Conservation (phyloP, 2,888 invertebrate species). For the Baccha elongata region DNA sequence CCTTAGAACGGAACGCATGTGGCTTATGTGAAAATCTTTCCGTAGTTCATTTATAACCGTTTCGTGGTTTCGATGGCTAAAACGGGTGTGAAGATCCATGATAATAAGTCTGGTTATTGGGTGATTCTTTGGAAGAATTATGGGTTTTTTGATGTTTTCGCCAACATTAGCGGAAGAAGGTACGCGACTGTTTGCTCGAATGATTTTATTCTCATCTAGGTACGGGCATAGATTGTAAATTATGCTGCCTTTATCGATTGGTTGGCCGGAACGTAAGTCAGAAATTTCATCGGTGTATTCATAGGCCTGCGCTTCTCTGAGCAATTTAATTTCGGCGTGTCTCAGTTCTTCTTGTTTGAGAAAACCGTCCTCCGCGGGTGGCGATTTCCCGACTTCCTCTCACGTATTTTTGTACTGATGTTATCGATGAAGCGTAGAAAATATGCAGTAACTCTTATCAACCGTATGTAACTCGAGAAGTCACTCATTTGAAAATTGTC, state of each 20-base stretch:
- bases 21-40: constrained; percentile 7
- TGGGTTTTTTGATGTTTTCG: background rate
- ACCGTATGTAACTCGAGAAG: background rate
- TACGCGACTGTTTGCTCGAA: constrained; percentile 13
- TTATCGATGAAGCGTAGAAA: too few relatives aligned
- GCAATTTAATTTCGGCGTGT: too few relatives aligned
- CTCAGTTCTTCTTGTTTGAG: too few relatives aligned
- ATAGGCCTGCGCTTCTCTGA: background rate
- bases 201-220: background rate
- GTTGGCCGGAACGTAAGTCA: too few relatives aligned
- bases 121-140: constrained; percentile 16
- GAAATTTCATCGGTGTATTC: too few relatives aligned
- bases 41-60: constrained; percentile 10
- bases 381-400: too few relatives aligned
- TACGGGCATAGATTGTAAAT: background rate
- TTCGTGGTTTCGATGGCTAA: too few relatives aligned
- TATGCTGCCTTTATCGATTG: background rate
- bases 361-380: background rate
- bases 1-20: constrained; percentile 2
- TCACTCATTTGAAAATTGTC: too few relatives aligned
- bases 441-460: background rate
- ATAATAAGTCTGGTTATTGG: background rate
- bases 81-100: background rate
- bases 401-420: too few relatives aligned
- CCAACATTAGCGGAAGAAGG: background rate